Conservation (phyloP, 2,888 invertebrate genomes). For the Glyphotaelius pellucidus region DNA sequence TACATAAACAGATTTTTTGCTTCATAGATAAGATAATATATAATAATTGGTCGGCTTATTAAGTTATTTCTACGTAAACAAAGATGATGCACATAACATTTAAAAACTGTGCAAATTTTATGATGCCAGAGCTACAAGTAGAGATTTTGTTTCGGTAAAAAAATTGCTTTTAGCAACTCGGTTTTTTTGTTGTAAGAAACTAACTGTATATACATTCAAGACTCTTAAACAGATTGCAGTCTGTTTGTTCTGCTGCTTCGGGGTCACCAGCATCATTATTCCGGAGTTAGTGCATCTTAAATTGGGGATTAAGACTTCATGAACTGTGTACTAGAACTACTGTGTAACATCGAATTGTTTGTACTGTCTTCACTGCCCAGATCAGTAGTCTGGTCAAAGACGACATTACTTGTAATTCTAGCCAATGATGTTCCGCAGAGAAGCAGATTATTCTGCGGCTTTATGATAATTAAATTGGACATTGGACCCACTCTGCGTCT, state of each 20-base stretch:
- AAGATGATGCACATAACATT: no score
- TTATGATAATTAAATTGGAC: conserved; percentile 54
- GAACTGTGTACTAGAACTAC: not conserved
- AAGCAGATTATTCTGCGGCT: conserved; percentile 40
- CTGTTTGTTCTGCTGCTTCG: not conserved
- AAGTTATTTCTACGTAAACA: no score
- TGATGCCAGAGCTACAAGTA: no score
- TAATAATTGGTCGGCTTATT: no score
- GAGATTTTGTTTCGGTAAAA: no score
- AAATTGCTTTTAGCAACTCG: no score
- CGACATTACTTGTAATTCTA: conserved; percentile 3
- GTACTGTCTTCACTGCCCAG: not conserved
- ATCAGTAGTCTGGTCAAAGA: not conserved
- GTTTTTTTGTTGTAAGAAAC: no score
- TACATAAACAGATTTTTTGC: no score
- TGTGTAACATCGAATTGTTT: not conserved
- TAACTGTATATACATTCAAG: no score
- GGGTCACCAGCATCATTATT: not conserved
- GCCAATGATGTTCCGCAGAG: not conserved
- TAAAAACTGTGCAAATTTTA: no score
- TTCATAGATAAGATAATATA: no score
- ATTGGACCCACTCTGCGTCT: not conserved
- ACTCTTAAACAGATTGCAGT: no score
- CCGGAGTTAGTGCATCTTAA: not conserved
- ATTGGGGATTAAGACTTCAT: not conserved